A percentile compares a stretch with the other conserved stretches of the same genome.
Conservation (phyloP, 2,888 invertebrate genomes). For the Platycheirus rosarum region DNA sequence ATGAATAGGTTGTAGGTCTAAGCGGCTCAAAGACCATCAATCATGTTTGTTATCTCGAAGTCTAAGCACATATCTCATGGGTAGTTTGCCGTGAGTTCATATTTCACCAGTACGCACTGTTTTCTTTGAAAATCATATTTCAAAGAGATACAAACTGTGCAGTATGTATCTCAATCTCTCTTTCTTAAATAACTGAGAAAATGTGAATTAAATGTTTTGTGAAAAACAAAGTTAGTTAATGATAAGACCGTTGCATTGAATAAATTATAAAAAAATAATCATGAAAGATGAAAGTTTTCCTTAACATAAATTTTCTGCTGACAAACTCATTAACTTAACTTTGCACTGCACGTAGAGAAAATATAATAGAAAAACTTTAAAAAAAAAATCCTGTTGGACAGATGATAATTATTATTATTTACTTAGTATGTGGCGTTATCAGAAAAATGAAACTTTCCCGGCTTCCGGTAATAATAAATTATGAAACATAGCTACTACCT, state of each 20-base stretch:
- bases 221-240: not conserved
- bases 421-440: too few relatives aligned
- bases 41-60: constrained; percentile 30
- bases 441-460: too few relatives aligned
- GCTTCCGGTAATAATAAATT: too few relatives aligned
- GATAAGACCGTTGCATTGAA: not conserved
- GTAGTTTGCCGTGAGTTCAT: not conserved
- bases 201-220: not conserved
- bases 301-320: not conserved
- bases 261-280: not conserved
- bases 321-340: not conserved
- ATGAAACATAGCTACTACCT: too few relatives aligned
- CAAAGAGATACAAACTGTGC: too few relatives aligned
- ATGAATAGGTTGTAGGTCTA: not conserved
- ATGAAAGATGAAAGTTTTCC: not conserved
- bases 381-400: too few relatives aligned
- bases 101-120: not conserved
- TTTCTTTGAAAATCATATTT: too few relatives aligned
- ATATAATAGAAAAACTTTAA: not conserved
- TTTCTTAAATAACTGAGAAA: not conserved
- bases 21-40: constrained; percentile 39
- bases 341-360: not conserved
- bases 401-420: too few relatives aligned
- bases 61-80: not conserved
- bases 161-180: too few relatives aligned